These are phyloP conservation scores for Saccostrea echinata DNA, from an alignment of 1,140 invertebrate genomes.

Conservation along the genomic window DNA sequence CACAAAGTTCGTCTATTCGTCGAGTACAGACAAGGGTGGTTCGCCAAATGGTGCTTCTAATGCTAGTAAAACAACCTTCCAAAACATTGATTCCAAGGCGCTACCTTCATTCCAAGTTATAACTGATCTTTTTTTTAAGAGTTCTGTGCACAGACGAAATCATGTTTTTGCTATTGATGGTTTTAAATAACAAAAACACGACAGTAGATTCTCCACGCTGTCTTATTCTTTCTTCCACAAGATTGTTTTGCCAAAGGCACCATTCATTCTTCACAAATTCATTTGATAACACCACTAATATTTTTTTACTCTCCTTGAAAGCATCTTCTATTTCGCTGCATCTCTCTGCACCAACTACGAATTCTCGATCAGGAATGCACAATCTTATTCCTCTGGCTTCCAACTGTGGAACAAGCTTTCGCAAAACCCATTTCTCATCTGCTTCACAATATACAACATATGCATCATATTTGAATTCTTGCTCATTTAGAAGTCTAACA, in stretches of 20 bases:
- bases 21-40: conserved; percentile 23
- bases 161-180: conserved; percentile 37
- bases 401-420: neutral
- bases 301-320: conserved; percentile 19
- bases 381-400: conserved; percentile 12
- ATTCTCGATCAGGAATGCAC: conserved; percentile 37
- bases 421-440: conserved; percentile 36
- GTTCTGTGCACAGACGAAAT: neutral
- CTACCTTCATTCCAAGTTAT: neutral
- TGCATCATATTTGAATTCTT: conserved; percentile 39
- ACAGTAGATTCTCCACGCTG: neutral
- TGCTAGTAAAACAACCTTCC: conserved; percentile 39
- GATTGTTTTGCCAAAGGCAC: conserved; percentile 44
- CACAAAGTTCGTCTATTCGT: neutral
- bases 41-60: conserved; percentile 33
- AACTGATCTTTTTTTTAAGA: neutral
- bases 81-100: conserved; percentile 26
- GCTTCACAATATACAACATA: conserved; percentile 41
- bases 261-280: conserved; percentile 47
- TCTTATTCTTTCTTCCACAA: conserved; percentile 35
- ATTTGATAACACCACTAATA: conserved; percentile 33
- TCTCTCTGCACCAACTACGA: conserved; percentile 25
- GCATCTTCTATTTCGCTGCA: conserved; percentile 14
- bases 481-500: neutral
- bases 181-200: conserved; percentile 4